Evolutionary conservation across 2,113 vertebrate species (phyloP).

Genomic region (Protobothrops mucrosquamatus): DNA sequence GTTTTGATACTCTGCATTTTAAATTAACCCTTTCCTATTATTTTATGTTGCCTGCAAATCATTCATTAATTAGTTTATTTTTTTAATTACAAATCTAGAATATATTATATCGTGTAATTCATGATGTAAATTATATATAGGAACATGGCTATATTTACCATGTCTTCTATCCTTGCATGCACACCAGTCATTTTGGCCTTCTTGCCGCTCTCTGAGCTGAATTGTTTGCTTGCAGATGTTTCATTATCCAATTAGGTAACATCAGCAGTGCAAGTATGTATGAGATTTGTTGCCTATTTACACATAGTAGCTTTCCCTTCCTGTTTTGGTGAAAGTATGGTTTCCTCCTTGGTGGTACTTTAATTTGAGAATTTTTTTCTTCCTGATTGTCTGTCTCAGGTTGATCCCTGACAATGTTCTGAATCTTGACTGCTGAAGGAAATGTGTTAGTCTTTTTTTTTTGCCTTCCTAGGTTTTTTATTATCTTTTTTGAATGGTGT

Average conservation of each 20-base stretch:
- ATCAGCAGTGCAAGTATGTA: not conserved
- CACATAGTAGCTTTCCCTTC: not conserved
- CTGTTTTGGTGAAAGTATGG: not conserved
- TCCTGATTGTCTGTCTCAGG: not conserved
- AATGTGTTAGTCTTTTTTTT: not conserved
- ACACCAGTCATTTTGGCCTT: not conserved
- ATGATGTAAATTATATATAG: not conserved
- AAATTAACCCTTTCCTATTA: not conserved
- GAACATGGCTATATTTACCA: not conserved
- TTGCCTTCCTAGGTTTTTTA: not conserved
- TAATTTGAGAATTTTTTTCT: not conserved
- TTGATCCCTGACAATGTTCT: not conserved
- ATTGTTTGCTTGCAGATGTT: not conserved
- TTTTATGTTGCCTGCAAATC: not conserved
- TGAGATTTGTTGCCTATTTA: not conserved
- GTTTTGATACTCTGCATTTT: not conserved
- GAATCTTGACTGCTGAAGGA: not conserved
- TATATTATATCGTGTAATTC: not conserved
- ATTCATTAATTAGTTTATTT: not conserved
- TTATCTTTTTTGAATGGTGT: not conserved
- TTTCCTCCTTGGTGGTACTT: not conserved
- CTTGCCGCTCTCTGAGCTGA: not conserved
- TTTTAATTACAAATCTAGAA: not conserved
- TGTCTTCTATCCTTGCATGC: not conserved
- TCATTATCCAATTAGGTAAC: not conserved